Percentiles rank a stretch among this genome's conserved stretches.
Evolutionary conservation across 2,113 vertebrate species (phyloP).

Genomic region (Dermatemys mawii): DNA sequence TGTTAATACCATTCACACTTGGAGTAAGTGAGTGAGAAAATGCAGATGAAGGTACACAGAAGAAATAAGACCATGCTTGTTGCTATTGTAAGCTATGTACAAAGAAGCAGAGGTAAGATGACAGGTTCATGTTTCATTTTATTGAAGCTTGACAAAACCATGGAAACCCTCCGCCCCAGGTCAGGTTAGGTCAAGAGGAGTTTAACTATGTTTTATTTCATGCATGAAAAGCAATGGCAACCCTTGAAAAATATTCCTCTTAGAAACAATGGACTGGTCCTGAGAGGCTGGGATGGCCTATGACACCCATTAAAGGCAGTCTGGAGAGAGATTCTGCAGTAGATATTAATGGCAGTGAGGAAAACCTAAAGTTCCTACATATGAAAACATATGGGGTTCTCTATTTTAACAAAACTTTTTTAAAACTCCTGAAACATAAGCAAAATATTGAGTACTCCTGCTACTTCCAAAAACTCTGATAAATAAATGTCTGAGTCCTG

Average conservation of each 20-base stretch:
- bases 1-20: not conserved
- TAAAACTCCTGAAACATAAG: not conserved
- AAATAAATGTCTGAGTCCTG: not conserved
- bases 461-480: not conserved
- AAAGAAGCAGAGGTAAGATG: not conserved
- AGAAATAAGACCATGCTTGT: not conserved
- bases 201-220: not conserved
- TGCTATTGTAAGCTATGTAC: not conserved
- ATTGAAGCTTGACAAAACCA: not conserved
- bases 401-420: not conserved
- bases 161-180: not conserved
- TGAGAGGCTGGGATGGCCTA: not conserved
- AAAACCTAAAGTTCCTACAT: not conserved
- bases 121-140: not conserved
- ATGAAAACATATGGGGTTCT: not conserved
- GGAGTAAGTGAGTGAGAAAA: not conserved
- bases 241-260: slow-evolving; percentile 11
- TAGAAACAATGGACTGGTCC: not conserved
- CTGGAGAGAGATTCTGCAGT: not conserved
- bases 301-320: not conserved
- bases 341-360: not conserved
- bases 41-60: not conserved
- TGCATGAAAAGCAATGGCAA: not conserved
- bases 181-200: not conserved
- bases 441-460: not conserved